Percentiles rank a stretch among this genome's conserved stretches.
Conservation (phyloP, 2,797 vertebrate genomes). For the Cossypha heuglini region DNA sequence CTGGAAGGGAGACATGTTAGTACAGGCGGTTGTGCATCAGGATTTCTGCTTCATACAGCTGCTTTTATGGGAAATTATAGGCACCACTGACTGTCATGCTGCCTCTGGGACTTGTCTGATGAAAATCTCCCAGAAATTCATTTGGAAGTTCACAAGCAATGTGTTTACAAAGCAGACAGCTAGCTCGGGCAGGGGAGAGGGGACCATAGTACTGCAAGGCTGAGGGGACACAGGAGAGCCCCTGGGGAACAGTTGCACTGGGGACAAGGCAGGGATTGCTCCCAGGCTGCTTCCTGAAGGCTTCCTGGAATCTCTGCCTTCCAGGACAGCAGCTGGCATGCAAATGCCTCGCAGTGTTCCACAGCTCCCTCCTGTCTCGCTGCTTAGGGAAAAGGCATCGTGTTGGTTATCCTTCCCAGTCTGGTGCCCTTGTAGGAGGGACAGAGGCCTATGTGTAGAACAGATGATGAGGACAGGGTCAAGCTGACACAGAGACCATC, state of each 20-base stretch:
- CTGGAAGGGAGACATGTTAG: background rate
- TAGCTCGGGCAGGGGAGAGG: background rate
- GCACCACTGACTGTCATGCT: rapidly evolving
- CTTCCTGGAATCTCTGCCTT: background rate
- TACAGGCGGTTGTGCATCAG: rapidly evolving
- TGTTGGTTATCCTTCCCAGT: background rate
- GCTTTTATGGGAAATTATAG: background rate
- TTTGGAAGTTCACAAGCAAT: background rate
- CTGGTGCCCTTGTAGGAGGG: background rate
- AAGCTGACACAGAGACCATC: background rate
- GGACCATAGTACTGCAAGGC: background rate
- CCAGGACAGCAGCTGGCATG: background rate
- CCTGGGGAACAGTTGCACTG: rapidly evolving
- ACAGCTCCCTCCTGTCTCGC: background rate
- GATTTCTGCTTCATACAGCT: background rate
- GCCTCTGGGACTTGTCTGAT: background rate
- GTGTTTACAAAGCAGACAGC: background rate
- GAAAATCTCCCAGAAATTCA: background rate
- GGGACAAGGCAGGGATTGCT: background rate
- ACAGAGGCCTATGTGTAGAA: background rate
- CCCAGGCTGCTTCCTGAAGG: rapidly evolving
- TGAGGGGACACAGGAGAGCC: rapidly evolving
- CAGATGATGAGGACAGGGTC: background rate
- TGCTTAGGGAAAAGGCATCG: background rate
- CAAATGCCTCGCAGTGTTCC: background rate